phyloP scores from a whole-genome alignment of 2,888 invertebrate genomes.

The Heteropelma amictum region DNA sequence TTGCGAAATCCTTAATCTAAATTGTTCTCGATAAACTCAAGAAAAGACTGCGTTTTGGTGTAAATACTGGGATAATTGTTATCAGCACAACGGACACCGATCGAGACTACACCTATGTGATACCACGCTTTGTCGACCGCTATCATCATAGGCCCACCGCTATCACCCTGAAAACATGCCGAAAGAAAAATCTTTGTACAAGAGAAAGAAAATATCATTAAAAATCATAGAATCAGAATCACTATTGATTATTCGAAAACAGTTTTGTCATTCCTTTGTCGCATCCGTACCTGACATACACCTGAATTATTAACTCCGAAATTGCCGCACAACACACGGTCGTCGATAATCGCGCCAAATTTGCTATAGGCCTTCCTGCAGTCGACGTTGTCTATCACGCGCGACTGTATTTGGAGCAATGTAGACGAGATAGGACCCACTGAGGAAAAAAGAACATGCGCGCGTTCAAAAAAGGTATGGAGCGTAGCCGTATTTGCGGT shows the following conservation, averaged over 20 bases:
- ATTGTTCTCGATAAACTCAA: constrained; percentile 62
- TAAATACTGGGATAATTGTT: constrained; percentile 86
- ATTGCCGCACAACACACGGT: constrained; percentile 85
- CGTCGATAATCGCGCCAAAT: constrained; percentile 80
- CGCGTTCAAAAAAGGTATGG: too few relatives aligned
- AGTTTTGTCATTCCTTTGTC: too few relatives aligned
- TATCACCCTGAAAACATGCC: constrained; percentile 81
- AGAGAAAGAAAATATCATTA: too few relatives aligned
- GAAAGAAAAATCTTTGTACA: too few relatives aligned
- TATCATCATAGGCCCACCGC: constrained; percentile 89
- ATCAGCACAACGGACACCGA: constrained; percentile 82
- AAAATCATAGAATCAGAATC: too few relatives aligned
- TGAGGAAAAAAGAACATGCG: constrained; percentile 68
- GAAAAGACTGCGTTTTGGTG: constrained; percentile 83
- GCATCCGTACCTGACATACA: not conserved
- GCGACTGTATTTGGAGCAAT: constrained; percentile 85
- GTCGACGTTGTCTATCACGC: constrained; percentile 82
- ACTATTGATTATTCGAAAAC: too few relatives aligned
- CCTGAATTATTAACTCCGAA: not conserved
- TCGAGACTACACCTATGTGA: constrained; percentile 84
- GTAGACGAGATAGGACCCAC: constrained; percentile 84
- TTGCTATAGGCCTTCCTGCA: constrained; percentile 83
- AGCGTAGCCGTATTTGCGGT: too few relatives aligned
- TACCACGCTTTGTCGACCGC: constrained; percentile 78
- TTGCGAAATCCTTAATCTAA: too few relatives aligned